Base-by-base conservation (phyloP, 2,113 vertebrate genomes). In the Oreotrochilus melanogaster region DNA sequence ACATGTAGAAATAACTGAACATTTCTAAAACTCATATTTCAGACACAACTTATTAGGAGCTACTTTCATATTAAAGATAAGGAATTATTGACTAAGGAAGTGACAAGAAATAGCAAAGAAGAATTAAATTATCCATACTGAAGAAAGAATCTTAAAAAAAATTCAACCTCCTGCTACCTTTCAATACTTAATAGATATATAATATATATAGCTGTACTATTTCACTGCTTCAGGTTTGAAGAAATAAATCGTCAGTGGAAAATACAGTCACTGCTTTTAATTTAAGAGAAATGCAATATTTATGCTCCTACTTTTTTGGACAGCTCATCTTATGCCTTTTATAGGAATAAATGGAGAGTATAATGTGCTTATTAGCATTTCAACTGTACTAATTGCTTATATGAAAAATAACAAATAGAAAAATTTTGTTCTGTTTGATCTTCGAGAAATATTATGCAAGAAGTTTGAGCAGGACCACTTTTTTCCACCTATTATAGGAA, bases 31-130 rank as follows among this genome's bases (percentile, higher is more conserved):
- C 11, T 93, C 21, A 0, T 69, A 69, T 78, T 95, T 82, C 64
- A 86, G 61, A 43, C 61, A 45, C 6, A 89, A 69, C 35, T 67
- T 83, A 76, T 78, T 88, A 88, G 47, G 39, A 92, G 9, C 56
- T 93, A 56, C 76, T 92, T 90, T 87, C 21, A 1, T 86, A 88
- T 89, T 95, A 86, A 95, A 84, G 67, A 92, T 60, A 94, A 85
- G 89, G 78, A 94, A 90, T 95, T 81, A 89, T 88, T 94, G 61
- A 91, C 78, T 67, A 85, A 89, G 48, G 57, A 79, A 75, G 25
- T 28, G 18, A 94, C 54, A 15, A 85, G 80, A 97, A 86, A 81
- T 42, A 82, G 53, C 27, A 74, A 39, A 75, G 39, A 80, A 91
- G 17, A 87, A 93, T 73, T 94, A 93, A 96, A 88, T 70, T 74